Conservation (phyloP, 2,797 vertebrate species). For the Brachyalestes nurse region DNA sequence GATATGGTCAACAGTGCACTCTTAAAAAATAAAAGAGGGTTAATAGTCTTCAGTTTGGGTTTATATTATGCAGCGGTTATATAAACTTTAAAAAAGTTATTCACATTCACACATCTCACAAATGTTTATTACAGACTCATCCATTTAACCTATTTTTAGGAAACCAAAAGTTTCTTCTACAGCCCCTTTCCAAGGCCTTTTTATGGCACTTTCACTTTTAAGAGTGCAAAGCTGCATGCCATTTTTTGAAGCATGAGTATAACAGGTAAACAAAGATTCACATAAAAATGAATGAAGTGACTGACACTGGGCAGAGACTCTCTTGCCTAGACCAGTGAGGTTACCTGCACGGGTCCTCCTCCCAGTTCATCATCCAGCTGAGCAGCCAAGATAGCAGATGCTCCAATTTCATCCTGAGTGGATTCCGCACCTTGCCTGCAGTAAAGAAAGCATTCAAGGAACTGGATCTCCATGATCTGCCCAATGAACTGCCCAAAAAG, state of each 20-base stretch:
- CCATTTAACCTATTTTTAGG: no score
- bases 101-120: no score
- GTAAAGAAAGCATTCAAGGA: neutral
- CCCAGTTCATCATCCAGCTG: conserved; percentile 95
- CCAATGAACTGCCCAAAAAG: neutral
- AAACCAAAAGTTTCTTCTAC: no score
- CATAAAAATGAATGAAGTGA: no score
- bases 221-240: no score
- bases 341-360: conserved; percentile 93
- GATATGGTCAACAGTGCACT: neutral
- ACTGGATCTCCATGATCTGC: neutral
- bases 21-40: neutral
- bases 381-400: conserved; percentile 86
- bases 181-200: no score
- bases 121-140: no score
- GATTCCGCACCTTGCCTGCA: conserved; percentile 92
- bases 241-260: no score
- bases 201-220: no score
- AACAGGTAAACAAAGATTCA: no score
- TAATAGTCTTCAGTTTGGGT: neutral
- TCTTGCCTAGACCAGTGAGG: neutral
- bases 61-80: no score
- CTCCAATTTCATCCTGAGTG: conserved; percentile 89
- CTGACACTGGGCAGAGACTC: neutral
- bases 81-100: no score